A percentile compares a stretch with the other conserved stretches of the same genome.
phyloP scores from a whole-genome alignment of 2,888 invertebrate species.

The Ectemnius cavifrons region DNA sequence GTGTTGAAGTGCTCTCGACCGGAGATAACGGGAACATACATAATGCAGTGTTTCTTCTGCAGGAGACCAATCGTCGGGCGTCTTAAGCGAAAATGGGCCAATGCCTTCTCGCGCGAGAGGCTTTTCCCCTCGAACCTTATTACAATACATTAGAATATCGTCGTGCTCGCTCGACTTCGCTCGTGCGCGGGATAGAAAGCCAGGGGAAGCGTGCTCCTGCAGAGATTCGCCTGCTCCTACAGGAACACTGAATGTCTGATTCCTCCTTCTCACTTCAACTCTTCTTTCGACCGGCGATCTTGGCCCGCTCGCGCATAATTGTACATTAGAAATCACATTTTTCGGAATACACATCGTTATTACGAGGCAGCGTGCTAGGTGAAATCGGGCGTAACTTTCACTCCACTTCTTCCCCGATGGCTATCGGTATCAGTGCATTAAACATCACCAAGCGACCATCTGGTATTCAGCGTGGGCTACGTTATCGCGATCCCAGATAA shows the following conservation, averaged over 20 bases:
- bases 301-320: neutral
- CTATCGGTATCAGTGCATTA: conserved; percentile 3
- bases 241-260: conserved; percentile 19
- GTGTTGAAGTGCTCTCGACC: conserved; percentile 63
- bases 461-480: neutral
- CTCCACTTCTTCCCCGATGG: conserved; percentile 4
- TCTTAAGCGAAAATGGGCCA: conserved; percentile 67
- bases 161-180: conserved; percentile 42
- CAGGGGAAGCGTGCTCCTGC: conserved; percentile 30
- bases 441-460: neutral
- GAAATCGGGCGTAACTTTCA: conserved; percentile 6
- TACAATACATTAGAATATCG: conserved; percentile 69
- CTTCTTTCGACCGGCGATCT: neutral
- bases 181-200: conserved; percentile 29
- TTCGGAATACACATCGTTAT: neutral
- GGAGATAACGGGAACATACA: conserved; percentile 69
- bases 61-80: conserved; percentile 63
- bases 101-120: conserved; percentile 57
- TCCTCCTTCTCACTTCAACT: conserved; percentile 8
- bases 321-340: conserved; percentile 3
- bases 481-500: conserved; percentile 1
- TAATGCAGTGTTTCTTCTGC: conserved; percentile 70
- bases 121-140: conserved; percentile 58
- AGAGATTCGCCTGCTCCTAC: conserved; percentile 34
- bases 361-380: neutral